Conservation (phyloP, 2,797 vertebrate genomes). For the Phoebastria nigripes region DNA sequence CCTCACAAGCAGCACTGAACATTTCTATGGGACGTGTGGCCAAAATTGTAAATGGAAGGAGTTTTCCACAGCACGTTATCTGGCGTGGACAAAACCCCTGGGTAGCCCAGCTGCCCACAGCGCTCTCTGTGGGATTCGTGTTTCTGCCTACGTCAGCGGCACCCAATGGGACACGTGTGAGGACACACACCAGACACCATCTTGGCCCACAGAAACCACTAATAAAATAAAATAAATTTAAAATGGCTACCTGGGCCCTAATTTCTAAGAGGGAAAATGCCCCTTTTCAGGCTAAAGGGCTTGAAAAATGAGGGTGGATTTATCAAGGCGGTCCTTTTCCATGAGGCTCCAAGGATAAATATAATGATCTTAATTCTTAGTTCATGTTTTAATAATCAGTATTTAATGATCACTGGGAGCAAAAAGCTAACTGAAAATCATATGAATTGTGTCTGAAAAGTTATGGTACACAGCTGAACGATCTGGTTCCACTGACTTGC, state of each 20-base stretch:
- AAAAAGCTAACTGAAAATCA: background rate
- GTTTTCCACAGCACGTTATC: background rate
- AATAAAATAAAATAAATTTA: background rate
- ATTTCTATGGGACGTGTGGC: background rate
- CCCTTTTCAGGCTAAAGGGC: background rate
- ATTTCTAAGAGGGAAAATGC: background rate
- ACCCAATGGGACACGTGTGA: background rate
- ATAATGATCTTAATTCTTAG: background rate
- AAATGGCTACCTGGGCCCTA: background rate
- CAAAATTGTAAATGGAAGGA: background rate
- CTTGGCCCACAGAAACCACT: background rate
- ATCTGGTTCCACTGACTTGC: background rate
- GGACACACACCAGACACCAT: background rate
- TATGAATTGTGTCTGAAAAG: background rate
- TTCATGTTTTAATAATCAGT: background rate
- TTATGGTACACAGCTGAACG: accelerated
- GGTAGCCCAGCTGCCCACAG: background rate
- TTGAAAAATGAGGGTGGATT: background rate
- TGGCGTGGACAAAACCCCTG: background rate
- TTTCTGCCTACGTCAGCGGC: background rate
- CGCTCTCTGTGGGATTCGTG: accelerated
- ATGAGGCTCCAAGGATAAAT: background rate
- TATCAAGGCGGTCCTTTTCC: background rate
- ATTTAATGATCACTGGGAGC: background rate
- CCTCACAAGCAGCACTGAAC: background rate